Evolutionary conservation across 2,888 invertebrate genomes (phyloP).

Genomic region (Eupithecia subfuscata): DNA sequence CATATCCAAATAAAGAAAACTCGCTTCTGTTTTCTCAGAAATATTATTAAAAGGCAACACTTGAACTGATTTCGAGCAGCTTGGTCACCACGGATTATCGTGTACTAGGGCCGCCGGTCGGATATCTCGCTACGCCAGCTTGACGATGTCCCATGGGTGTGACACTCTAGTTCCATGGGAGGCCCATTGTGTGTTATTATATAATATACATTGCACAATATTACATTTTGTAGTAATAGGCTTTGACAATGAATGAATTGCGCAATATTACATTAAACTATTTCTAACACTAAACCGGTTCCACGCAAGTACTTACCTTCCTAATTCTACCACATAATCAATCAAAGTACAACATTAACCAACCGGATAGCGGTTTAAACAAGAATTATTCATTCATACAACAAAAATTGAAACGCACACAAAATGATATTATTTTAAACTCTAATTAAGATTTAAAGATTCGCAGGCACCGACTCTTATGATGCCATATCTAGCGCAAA

Average conservation of each 20-base stretch:
- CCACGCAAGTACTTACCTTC: background rate
- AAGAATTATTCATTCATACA: background rate
- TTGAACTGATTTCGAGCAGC: no score
- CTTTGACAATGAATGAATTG: constrained; percentile 9
- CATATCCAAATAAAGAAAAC: no score
- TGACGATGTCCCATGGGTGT: no score
- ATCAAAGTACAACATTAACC: constrained; percentile 5
- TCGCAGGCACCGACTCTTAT: no score
- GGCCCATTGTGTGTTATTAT: no score
- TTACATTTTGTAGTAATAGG: background rate
- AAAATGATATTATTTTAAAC: background rate
- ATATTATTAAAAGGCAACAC: no score
- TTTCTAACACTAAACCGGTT: constrained; percentile 6
- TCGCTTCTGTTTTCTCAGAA: no score
- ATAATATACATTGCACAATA: background rate
- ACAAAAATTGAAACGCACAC: background rate
- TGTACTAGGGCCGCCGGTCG: no score
- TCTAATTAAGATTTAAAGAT: background rate
- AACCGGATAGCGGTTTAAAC: background rate
- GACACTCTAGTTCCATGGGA: no score
- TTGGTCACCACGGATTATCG: no score
- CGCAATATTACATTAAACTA: constrained; percentile 4
- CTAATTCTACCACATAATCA: constrained; percentile 2
- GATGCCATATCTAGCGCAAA: no score
- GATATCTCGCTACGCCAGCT: no score